Evolutionary conservation across 2,888 invertebrate species (phyloP).

Genomic region (Priapulus caudatus): DNA sequence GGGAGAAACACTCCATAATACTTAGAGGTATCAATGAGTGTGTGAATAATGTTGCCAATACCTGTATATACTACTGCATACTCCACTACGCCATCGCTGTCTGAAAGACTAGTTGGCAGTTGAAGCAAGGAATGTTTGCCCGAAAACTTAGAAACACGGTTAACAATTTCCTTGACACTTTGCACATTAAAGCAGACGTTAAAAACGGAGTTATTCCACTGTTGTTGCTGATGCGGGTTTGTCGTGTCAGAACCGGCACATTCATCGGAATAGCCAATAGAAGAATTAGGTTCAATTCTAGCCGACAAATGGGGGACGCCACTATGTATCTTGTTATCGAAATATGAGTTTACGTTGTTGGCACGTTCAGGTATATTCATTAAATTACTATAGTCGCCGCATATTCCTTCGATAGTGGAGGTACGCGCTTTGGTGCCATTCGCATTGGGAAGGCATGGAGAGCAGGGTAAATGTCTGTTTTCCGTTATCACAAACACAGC

Average conservation of each 20-base stretch:
- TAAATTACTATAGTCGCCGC: too few relatives aligned
- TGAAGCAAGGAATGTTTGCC: constrained; percentile 27
- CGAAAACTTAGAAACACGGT: constrained; percentile 25
- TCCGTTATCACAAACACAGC: constrained; percentile 31
- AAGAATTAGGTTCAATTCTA: not conserved
- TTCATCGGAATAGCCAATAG: too few relatives aligned
- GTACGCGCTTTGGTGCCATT: too few relatives aligned
- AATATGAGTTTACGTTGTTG: too few relatives aligned
- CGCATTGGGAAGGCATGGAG: too few relatives aligned
- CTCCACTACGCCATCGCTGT: constrained; percentile 31
- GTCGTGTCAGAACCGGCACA: too few relatives aligned
- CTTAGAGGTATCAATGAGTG: constrained; percentile 37
- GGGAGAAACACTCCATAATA: constrained; percentile 39
- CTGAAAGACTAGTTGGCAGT: constrained; percentile 25
- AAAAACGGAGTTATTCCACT: constrained; percentile 35
- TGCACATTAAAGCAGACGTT: constrained; percentile 38
- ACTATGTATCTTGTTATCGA: too few relatives aligned
- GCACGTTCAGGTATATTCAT: too few relatives aligned
- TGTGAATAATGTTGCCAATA: constrained; percentile 41
- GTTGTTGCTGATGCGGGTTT: constrained; percentile 7
- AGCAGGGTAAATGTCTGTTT: too few relatives aligned
- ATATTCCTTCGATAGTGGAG: not conserved
- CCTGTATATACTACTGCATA: constrained; percentile 38
- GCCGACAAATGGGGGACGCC: not conserved
- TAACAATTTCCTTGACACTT: constrained; percentile 22